Conservation (phyloP, 1,140 invertebrate species). For the Tribolium castaneum region DNA sequence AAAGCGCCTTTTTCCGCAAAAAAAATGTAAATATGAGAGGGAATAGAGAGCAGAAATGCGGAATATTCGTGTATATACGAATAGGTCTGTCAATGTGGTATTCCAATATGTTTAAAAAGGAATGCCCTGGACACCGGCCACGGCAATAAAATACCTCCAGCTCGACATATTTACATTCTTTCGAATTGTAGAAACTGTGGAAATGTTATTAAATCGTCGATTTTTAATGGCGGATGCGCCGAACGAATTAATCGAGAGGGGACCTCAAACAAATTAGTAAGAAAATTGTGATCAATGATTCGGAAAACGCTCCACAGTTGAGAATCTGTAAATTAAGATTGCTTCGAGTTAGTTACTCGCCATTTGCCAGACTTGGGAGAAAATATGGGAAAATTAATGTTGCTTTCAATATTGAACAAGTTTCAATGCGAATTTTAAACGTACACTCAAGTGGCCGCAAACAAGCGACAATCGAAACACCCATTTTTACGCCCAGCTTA, state of each 20-base stretch:
- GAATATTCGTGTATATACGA: constrained; percentile 39
- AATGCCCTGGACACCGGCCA: constrained; percentile 45
- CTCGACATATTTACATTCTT: constrained; percentile 46
- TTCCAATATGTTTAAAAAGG: constrained; percentile 53
- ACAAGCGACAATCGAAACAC: too few species aligned
- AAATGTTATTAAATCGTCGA: constrained; percentile 22
- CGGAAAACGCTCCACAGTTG: constrained; percentile 52
- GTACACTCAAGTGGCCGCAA: not conserved
- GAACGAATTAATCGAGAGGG: constrained; percentile 50
- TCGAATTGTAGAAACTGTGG: constrained; percentile 36
- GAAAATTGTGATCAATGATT: constrained; percentile 61
- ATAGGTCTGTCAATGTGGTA: constrained; percentile 49
- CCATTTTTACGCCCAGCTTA: too few species aligned
- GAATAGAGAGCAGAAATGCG: constrained; percentile 43
- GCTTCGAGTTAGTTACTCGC: constrained; percentile 51
- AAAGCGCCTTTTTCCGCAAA: not conserved
- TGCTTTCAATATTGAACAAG: constrained; percentile 59
- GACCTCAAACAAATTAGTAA: constrained; percentile 57
- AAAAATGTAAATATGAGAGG: constrained; percentile 28
- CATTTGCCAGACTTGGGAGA: constrained; percentile 52
- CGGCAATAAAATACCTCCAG: constrained; percentile 48
- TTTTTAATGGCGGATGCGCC: constrained; percentile 7
- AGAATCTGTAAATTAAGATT: constrained; percentile 57
- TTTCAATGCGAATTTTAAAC: constrained; percentile 57
- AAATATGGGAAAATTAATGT: constrained; percentile 61